A percentile compares a stretch with the other conserved stretches of the same genome.
Conservation (phyloP, 2,888 invertebrate species). For the Mayetiola destructor region DNA sequence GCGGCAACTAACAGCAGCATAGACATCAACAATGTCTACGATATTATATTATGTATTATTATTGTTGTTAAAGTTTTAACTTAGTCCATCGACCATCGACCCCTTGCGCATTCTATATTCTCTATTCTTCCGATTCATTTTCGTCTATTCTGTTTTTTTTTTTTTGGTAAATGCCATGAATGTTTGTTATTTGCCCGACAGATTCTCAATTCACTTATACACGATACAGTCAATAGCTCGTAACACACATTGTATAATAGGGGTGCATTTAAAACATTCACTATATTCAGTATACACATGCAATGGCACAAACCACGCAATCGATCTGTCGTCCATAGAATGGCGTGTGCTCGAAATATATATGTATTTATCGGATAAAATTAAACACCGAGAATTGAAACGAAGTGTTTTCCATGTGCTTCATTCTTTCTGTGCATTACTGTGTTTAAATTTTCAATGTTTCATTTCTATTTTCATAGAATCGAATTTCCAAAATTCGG, state of each 20-base stretch:
- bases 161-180: not conserved
- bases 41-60: too few species aligned
- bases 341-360: slow-evolving; percentile 12
- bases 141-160: not conserved
- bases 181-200: not conserved
- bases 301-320: not conserved
- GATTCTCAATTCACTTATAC: not conserved
- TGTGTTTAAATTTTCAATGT: slow-evolving; percentile 5
- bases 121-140: not conserved
- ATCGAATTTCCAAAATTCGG: not conserved
- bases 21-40: too few species aligned
- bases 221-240: not conserved
- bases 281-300: not conserved
- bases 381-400: too few species aligned
- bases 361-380: slow-evolving; percentile 10
- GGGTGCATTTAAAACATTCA: not conserved
- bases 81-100: not conserved
- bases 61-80: not conserved
- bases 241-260: not conserved
- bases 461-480: not conserved
- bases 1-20: too few species aligned
- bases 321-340: not conserved
- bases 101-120: not conserved
- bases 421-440: not conserved
- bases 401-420: not conserved